A percentile compares a stretch with the other conserved stretches of the same genome.
phyloP scores from a whole-genome alignment of 1,140 invertebrate species.

The Polyergus mexicanus region DNA sequence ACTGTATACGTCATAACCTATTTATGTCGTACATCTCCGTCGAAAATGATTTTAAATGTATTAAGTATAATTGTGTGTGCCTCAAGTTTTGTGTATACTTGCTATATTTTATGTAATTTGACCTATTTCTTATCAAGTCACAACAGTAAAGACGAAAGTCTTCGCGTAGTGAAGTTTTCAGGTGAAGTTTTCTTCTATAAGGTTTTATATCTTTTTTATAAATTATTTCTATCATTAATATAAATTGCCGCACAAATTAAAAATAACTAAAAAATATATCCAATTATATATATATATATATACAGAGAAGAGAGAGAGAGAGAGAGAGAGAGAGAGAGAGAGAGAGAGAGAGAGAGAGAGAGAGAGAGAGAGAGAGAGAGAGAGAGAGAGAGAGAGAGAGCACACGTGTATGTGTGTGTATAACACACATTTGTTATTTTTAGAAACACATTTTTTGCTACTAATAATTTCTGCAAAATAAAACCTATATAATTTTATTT shows the following conservation, averaged over 20 bases:
- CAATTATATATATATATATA: slow-evolving; percentile 1
- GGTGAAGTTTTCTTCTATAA: not conserved
- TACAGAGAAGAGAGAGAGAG: too few relatives aligned
- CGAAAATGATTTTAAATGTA: slow-evolving; percentile 73
- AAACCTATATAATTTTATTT: slow-evolving; percentile 31
- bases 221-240: not conserved
- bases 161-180: not conserved
- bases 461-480: slow-evolving; percentile 33
- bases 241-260: not conserved
- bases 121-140: slow-evolving; percentile 82
- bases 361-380: too few relatives aligned
- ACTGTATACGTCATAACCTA: not conserved
- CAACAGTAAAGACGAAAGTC: slow-evolving; percentile 56
- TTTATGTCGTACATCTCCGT: not conserved
- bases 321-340: too few relatives aligned
- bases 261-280: not conserved
- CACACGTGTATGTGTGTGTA: too few relatives aligned
- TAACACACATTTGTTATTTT: not conserved
- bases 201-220: too few relatives aligned
- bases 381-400: too few relatives aligned
- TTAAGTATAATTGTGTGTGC: slow-evolving; percentile 72
- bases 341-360: too few relatives aligned
- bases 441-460: slow-evolving; percentile 23
- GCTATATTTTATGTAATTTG: slow-evolving; percentile 80
- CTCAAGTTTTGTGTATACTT: slow-evolving; percentile 82